A percentile compares a stretch with the other conserved stretches of the same genome.
These are phyloP conservation scores for Pecten maximus DNA, from an alignment of 2,888 invertebrate species.

Conservation along the genomic window DNA sequence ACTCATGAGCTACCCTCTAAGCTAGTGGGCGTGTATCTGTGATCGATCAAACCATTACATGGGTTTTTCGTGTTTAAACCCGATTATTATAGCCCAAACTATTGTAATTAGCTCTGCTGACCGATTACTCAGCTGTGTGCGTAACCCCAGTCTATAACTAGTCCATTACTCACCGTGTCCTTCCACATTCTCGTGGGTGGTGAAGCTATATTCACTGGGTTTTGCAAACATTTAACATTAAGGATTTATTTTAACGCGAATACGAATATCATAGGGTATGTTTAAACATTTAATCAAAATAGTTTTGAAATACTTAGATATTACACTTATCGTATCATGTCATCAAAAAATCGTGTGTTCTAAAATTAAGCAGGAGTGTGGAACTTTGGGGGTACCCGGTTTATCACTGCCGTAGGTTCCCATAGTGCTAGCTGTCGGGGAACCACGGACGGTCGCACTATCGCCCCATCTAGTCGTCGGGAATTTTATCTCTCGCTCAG, in stretches of 20 bases:
- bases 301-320: background rate
- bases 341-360: no score
- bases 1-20: background rate
- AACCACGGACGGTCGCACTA: constrained; percentile 19
- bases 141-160: background rate
- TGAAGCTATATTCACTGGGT: background rate
- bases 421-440: background rate
- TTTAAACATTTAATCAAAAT: background rate
- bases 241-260: background rate
- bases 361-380: background rate
- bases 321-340: background rate
- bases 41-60: constrained; percentile 10
- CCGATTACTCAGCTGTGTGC: constrained; percentile 16
- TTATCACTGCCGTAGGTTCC: background rate
- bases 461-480: background rate
- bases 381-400: background rate
- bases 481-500: constrained; percentile 11
- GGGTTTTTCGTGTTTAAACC: constrained; percentile 29
- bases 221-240: background rate
- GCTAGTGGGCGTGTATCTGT: constrained; percentile 14
- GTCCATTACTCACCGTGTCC: background rate
- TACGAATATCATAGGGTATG: background rate
- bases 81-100: constrained; percentile 3
- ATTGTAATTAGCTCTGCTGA: background rate
- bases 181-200: background rate